Conservation (phyloP, 2,113 vertebrate genomes). For the Asarcornis scutulata region DNA sequence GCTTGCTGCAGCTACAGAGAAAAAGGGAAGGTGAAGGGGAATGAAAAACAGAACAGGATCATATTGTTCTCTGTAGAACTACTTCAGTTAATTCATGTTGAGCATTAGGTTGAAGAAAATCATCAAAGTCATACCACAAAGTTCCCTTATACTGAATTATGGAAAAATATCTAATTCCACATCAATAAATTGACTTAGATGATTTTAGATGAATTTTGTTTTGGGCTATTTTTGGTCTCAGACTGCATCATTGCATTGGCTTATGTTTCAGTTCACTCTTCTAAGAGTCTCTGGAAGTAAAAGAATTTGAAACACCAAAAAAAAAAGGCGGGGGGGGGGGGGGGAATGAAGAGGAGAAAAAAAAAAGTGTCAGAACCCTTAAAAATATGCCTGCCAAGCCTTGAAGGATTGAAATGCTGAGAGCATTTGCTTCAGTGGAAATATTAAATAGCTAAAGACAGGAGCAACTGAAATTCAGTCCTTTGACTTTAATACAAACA, state of each 20-base stretch:
- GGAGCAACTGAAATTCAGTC: not conserved
- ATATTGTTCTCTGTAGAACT: not conserved
- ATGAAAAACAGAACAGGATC: not conserved
- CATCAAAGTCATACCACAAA: not conserved
- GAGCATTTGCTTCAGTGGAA: not conserved
- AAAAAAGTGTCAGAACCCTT: not conserved
- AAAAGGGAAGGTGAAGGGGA: not conserved
- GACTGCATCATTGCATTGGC: not conserved
- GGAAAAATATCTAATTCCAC: not conserved
- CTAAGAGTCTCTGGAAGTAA: not conserved
- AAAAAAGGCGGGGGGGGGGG: no score
- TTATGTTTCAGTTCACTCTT: not conserved
- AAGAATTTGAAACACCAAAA: not conserved
- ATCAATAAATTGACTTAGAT: not conserved
- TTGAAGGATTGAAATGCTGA: not conserved
- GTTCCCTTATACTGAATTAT: not conserved
- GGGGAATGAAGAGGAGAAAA: not conserved
- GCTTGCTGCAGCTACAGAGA: not conserved
- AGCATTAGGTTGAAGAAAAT: not conserved
- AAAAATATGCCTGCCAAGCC: not conserved
- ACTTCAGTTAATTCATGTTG: not conserved
- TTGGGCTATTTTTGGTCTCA: not conserved
- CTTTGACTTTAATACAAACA: not conserved
- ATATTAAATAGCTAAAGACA: not conserved
- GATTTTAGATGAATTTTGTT: not conserved